Conservation (phyloP, 2,113 vertebrate species). For the Tragelaphus scriptus region DNA sequence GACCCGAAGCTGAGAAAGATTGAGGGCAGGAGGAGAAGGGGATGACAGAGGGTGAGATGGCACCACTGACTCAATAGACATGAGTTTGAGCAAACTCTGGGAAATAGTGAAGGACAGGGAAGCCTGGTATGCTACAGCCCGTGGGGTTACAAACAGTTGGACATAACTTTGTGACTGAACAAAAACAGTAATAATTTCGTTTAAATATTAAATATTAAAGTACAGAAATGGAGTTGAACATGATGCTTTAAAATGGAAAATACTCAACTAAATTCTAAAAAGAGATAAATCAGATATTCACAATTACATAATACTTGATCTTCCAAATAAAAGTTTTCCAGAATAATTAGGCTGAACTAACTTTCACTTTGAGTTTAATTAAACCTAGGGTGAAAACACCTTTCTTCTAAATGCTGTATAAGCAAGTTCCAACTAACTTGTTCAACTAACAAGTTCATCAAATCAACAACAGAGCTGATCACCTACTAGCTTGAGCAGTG, state of each 20-base stretch:
- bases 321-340: background rate
- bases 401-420: background rate
- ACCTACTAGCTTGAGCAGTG: background rate
- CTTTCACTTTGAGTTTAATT: background rate
- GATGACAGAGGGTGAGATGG: background rate
- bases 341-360: background rate
- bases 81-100: background rate
- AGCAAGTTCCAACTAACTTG: background rate
- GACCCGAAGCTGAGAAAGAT: background rate
- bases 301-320: background rate
- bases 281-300: background rate
- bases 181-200: background rate
- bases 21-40: background rate
- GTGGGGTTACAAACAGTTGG: background rate
- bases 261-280: background rate
- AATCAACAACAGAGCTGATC: background rate
- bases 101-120: background rate
- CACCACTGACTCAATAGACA: background rate
- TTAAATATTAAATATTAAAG: background rate
- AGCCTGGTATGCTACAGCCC: background rate
- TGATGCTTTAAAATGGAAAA: background rate
- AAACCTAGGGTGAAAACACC: background rate
- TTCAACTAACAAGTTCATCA: background rate
- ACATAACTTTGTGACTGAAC: background rate
- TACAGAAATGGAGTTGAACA: background rate